A percentile compares a stretch with the other conserved stretches of the same genome.
These are phyloP conservation scores for Cerastis rubricosa DNA, from an alignment of 2,888 invertebrate genomes.

Conservation along the genomic window DNA sequence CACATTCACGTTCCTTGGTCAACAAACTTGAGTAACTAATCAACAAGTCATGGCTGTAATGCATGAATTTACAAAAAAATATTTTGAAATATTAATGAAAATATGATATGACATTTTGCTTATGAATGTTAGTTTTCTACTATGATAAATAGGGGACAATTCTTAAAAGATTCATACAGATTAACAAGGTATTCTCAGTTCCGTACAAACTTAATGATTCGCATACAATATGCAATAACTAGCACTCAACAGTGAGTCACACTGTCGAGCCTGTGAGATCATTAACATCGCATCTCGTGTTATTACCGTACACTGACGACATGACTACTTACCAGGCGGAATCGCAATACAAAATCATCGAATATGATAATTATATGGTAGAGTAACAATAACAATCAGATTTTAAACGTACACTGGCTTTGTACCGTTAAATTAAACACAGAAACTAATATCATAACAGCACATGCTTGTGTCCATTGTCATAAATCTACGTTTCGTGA, in stretches of 20 bases:
- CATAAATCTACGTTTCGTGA: conserved; percentile 45
- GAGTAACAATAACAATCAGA: conserved; percentile 60
- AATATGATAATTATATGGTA: conserved; percentile 62
- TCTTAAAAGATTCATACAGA: conserved; percentile 55
- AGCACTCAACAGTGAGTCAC: conserved; percentile 56
- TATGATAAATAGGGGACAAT: conserved; percentile 40
- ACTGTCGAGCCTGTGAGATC: conserved; percentile 66
- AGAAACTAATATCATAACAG: conserved; percentile 67
- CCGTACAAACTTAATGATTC: conserved; percentile 58
- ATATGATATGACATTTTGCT: conserved; percentile 51
- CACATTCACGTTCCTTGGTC: conserved; percentile 62
- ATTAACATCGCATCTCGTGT: conserved; percentile 64
- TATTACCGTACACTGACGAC: conserved; percentile 64
- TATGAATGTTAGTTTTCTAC: conserved; percentile 49
- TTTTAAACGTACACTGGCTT: conserved; percentile 61
- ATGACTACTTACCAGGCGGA: conserved; percentile 70
- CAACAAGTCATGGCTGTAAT: conserved; percentile 59
- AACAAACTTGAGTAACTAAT: conserved; percentile 52
- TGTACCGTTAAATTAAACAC: conserved; percentile 58
- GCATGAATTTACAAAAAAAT: conserved; percentile 57
- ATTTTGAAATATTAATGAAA: conserved; percentile 51
- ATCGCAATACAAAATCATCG: conserved; percentile 65
- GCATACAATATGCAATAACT: conserved; percentile 58
- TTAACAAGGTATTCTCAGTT: conserved; percentile 51
- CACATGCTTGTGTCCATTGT: conserved; percentile 60